These are phyloP conservation scores for Potamilus streckersoni DNA, from an alignment of 1,140 invertebrate genomes.

Conservation along the genomic window DNA sequence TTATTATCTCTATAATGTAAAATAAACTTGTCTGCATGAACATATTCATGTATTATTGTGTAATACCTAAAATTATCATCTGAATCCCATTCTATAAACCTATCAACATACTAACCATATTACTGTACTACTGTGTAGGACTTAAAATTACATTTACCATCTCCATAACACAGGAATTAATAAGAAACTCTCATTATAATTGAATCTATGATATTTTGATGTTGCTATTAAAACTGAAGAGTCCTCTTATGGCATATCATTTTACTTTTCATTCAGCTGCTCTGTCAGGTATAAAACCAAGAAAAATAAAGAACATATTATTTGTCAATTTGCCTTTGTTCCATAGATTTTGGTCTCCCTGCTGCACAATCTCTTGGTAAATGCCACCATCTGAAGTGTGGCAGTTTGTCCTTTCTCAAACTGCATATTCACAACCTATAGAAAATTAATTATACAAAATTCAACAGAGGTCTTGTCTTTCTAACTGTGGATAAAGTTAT, in stretches of 20 bases:
- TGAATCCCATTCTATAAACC: too few species aligned
- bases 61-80: too few species aligned
- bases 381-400: conserved; percentile 69
- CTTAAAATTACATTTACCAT: background rate
- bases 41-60: too few species aligned
- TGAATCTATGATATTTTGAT: background rate
- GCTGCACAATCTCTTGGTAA: conserved; percentile 66
- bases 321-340: conserved; percentile 47
- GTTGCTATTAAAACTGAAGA: background rate
- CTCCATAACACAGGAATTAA: background rate
- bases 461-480: background rate
- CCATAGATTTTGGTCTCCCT: conserved; percentile 62
- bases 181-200: background rate
- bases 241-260: background rate
- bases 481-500: background rate
- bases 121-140: background rate
- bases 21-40: too few species aligned
- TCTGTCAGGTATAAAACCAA: background rate
- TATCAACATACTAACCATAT: too few species aligned
- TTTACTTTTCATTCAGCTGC: too few species aligned
- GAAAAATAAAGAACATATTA: background rate
- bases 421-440: conserved; percentile 69
- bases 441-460: background rate
- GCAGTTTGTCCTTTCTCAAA: conserved; percentile 69
- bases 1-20: too few species aligned